Evolutionary conservation across 1,140 invertebrate species (phyloP), one percentile per base, ranked within the genome.

Genomic region (Drosophila micromelanica): DNA sequence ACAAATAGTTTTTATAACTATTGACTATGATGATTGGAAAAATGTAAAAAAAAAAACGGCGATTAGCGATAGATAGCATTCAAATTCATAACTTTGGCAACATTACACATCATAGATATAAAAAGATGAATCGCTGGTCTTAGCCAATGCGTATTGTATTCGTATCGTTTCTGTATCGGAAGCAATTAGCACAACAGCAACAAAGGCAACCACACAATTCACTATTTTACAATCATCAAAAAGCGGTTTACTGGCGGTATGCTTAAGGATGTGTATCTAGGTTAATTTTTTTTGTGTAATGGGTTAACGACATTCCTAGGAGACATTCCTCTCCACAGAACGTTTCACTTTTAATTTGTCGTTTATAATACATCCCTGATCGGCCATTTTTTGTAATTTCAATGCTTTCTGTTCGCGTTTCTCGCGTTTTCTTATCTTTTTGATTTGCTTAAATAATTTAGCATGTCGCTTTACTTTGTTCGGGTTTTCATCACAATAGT

Each of bases 401-500:
- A 90, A 84, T 91, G 91, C 91, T 91, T 92, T 92, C 77, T 91
- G 86, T 80, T 91, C 90, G 71, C 82, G 87, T 87, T 89, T 91
- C 81, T 92, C 91, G 62, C 81, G 84, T 80, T 92, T 92, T 13
- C 96, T 96, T 92, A 96, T 95, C 93, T 96, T 96, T 68, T 96
- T 92, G 68, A 97, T 92, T 91, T 96, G 95, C 64, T 94, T 94
- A 48, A 97, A 94, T 78, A 97, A 96, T 93, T 97, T 97, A 60
- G 94, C 94, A 60, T 96, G 93, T 51, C 97, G 92, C 91, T 94
- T 95, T 92, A 97, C 96, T 94, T 98, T 98, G 74, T 94, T 94
- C 6, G 96, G 96, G 92, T 97, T 95, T 48, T 97, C 96, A 92
- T 98, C 97, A 85, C 96, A 97, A 92, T 97, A 98, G 91, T 98